A percentile compares a stretch with the other conserved stretches of the same genome.
Conservation (phyloP, 35 echinoderm and acorn worm genomes). For the Acanthaster planci region DNA sequence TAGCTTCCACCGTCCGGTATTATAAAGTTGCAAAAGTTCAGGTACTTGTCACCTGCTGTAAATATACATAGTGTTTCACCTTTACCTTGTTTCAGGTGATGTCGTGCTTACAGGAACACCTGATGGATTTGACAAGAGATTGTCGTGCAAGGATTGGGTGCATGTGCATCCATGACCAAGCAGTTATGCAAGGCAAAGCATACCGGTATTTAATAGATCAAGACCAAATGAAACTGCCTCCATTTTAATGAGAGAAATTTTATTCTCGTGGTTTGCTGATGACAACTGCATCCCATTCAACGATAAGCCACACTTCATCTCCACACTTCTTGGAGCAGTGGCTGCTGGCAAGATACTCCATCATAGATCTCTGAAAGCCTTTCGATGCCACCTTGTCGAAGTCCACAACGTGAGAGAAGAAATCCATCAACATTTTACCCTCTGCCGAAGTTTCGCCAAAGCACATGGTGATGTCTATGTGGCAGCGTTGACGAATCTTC, state of each 20-base stretch:
- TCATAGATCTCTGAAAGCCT: conserved; percentile 5
- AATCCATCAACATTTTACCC: conserved; percentile 43
- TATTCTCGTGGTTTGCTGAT: conserved; percentile 29
- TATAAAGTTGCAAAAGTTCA: too few relatives aligned
- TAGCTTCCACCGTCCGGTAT: too few relatives aligned
- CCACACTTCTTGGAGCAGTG: conserved; percentile 27
- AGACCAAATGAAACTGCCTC: too few relatives aligned
- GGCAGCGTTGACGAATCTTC: conserved; percentile 11
- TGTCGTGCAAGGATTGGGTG: conserved; percentile 56
- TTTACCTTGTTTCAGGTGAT: conserved; percentile 53
- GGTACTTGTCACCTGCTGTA: too few relatives aligned
- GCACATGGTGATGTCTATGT: conserved; percentile 44
- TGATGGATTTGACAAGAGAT: conserved; percentile 18
- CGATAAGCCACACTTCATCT: conserved; percentile 15
- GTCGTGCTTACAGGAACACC: conserved; percentile 66
- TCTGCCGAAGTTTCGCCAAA: conserved; percentile 41
- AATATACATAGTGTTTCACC: too few relatives aligned
- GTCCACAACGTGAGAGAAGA: conserved; percentile 29
- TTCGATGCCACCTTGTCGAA: conserved; percentile 10
- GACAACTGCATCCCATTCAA: conserved; percentile 24
- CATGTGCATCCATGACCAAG: too few relatives aligned
- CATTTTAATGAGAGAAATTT: not conserved
- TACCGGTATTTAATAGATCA: too few relatives aligned
- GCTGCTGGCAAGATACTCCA: conserved; percentile 26
- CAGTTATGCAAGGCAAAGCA: too few relatives aligned